phyloP scores from a whole-genome alignment of 2,113 vertebrate genomes.

The Glareola pratincola region DNA sequence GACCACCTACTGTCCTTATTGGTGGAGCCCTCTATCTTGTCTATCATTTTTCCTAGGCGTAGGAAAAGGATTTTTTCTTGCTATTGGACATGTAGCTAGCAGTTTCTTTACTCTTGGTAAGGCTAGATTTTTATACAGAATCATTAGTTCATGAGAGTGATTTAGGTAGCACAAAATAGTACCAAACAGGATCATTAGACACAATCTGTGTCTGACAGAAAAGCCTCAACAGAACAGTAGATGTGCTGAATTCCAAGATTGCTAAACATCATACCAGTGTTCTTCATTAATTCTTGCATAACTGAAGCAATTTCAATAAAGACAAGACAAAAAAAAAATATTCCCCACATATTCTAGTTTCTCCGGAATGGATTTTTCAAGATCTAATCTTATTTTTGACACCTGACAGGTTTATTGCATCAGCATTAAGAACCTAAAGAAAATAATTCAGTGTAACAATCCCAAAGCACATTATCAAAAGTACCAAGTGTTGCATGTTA shows the following conservation, averaged over 20 bases:
- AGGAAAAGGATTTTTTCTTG: neutral
- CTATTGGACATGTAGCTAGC: too few relatives aligned
- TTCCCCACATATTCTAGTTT: neutral
- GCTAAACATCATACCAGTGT: neutral
- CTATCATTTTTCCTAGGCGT: neutral
- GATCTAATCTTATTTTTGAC: neutral
- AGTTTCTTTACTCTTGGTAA: neutral
- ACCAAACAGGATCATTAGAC: neutral
- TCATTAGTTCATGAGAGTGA: neutral
- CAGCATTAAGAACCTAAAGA: neutral
- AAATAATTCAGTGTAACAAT: neutral
- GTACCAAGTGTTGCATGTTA: neutral
- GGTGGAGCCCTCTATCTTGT: neutral
- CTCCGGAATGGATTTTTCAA: neutral
- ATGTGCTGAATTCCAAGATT: neutral
- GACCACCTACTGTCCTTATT: neutral
- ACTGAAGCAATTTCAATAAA: neutral
- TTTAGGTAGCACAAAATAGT: neutral
- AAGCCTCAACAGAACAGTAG: neutral
- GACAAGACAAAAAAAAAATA: neutral
- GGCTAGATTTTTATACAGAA: neutral
- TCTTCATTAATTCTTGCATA: neutral
- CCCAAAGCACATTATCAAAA: neutral
- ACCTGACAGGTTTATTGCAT: neutral
- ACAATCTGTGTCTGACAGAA: neutral